Evolutionary conservation across 2,113 vertebrate genomes (phyloP).

Genomic region (Okapia johnstoni): DNA sequence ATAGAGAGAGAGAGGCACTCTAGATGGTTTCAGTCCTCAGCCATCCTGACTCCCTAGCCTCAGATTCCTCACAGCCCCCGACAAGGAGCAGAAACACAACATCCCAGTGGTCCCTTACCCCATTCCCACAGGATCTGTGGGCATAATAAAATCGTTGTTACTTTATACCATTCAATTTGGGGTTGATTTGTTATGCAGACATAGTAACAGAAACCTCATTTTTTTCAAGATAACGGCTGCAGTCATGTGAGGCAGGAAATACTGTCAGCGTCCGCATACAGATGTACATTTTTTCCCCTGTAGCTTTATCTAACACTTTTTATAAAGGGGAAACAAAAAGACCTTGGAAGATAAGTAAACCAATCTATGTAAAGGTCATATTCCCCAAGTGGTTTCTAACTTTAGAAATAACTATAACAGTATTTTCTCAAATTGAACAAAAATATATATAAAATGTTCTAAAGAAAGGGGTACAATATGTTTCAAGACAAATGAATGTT

Average conservation of each 20-base stretch:
- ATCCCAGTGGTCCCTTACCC: not conserved
- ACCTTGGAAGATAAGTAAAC: not conserved
- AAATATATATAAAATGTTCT: conserved; percentile 22
- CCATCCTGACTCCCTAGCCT: not conserved
- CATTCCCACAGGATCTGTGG: not conserved
- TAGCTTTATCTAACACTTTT: not conserved
- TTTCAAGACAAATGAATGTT: conserved; percentile 14
- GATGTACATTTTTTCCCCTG: not conserved
- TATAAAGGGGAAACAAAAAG: not conserved
- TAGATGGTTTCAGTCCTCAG: not conserved
- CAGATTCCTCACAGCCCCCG: not conserved
- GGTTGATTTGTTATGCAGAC: not conserved
- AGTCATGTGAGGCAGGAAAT: not conserved
- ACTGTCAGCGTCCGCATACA: no score
- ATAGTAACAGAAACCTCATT: not conserved
- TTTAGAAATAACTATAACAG: not conserved
- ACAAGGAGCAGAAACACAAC: not conserved
- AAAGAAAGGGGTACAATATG: not conserved
- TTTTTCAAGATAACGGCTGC: not conserved
- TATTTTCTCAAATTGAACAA: conserved; percentile 1
- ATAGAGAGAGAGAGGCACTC: not conserved
- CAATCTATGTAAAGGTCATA: conserved; percentile 5
- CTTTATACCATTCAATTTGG: not conserved
- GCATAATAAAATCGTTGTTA: not conserved
- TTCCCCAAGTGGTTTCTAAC: conserved; percentile 12